Base-by-base conservation (phyloP, 1,140 invertebrate genomes). In the Varroa destructor region DNA sequence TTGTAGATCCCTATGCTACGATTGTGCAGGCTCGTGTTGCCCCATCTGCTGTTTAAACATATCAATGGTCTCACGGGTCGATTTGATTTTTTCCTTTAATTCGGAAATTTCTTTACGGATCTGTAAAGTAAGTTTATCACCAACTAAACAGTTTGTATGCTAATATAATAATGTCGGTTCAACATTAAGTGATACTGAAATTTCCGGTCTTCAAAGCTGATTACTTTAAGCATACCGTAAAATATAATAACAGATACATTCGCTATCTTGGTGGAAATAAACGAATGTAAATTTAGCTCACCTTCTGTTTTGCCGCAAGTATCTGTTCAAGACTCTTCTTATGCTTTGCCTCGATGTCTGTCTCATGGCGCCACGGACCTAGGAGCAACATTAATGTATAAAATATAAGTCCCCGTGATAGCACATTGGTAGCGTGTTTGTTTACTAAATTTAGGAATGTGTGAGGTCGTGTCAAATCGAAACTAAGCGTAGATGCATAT, bases 1-100 rank as follows among this genome's bases (percentile, higher is more conserved):
- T 25, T 25, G 25, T 25, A 25, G 46, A 8, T 51, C 46, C 46
- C 8, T 51, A 51, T 51, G 46, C 46, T 51, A 51, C 46, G 46
- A 51, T 51, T 51, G 46, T 51, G 46, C 80, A 1, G 77, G 81
- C 51, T 82, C 81, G 25, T 80, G 72, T 74, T 90, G 89, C 10
- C 85, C 83, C 75, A 94, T 87, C 81, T 93, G 89, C 40, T 88
- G 85, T 77, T 93, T 93, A 75, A 93, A 91, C 77, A 89, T 90
- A 0, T 86, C 82, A 75, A 95, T 95, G 0, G 89, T 89, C 79
- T 94, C 90, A 77, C 91, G 91, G 0, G 90, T 88, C 43, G 91
- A 78, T 76, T 91, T 91, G 6, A 97, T 79, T 78, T 89, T 88
- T 74, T 93, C 90, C 76, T 93, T 94, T 0, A 93, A 80, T 56